Percentiles rank a stretch among this genome's conserved stretches.
Conservation (phyloP, 2,113 vertebrate species). For the Rhombomys opimus region DNA sequence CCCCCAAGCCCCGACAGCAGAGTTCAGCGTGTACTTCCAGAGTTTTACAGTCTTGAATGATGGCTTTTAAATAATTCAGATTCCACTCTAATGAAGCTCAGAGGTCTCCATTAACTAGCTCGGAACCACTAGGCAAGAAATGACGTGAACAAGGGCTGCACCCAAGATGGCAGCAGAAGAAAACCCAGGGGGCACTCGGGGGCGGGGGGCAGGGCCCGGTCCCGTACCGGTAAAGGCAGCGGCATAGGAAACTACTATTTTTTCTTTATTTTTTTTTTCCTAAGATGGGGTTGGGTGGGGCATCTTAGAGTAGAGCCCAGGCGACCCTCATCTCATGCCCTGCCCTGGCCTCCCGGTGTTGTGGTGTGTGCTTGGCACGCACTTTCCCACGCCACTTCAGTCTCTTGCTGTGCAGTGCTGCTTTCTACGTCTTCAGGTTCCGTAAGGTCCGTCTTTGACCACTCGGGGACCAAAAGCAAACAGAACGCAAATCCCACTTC, state of each 20-base stretch:
- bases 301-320: neutral
- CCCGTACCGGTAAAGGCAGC: neutral
- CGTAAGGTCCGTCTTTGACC: neutral
- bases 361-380: neutral
- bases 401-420: neutral
- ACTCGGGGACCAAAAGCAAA: constrained; percentile 18
- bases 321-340: neutral
- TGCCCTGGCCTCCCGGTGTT: too few species aligned
- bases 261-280: neutral
- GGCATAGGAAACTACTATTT: neutral
- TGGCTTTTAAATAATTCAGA: constrained; percentile 67
- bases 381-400: neutral
- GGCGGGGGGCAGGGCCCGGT: neutral
- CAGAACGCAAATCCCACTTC: neutral
- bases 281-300: neutral
- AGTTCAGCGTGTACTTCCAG: neutral
- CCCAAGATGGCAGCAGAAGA: neutral
- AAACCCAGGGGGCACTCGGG: neutral
- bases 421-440: constrained; percentile 30
- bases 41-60: constrained; percentile 62
- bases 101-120: constrained; percentile 26
- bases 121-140: constrained; percentile 3
- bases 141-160: neutral
- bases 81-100: constrained; percentile 50
- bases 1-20: neutral